These are phyloP conservation scores for Tapirus terrestris DNA, from an alignment of 2,113 vertebrate species.

Conservation along the genomic window DNA sequence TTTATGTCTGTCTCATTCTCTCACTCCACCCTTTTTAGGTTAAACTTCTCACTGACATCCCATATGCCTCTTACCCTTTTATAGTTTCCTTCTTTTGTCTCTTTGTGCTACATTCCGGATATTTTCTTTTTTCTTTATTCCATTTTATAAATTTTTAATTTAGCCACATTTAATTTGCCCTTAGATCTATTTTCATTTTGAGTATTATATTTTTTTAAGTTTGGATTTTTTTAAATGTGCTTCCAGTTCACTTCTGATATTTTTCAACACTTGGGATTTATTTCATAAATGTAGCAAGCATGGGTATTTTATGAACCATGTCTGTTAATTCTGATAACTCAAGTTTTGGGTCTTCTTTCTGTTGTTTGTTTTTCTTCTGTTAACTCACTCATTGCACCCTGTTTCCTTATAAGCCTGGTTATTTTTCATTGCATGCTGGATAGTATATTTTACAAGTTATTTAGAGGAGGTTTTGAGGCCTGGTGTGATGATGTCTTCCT, in stretches of 20 bases:
- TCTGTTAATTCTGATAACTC: not conserved
- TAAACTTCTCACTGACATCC: not conserved
- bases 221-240: not conserved
- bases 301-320: slow-evolving; percentile 24
- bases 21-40: not conserved
- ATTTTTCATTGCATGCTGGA: not conserved
- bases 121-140: not conserved
- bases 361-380: not conserved
- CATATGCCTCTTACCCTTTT: not conserved
- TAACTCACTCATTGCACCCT: not conserved
- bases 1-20: not conserved
- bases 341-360: not conserved
- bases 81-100: not conserved
- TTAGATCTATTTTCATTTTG: not conserved
- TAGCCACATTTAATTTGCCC: not conserved
- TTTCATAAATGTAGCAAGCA: not conserved
- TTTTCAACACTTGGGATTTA: not conserved
- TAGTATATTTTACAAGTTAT: slow-evolving; percentile 5
- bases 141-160: slow-evolving; percentile 21
- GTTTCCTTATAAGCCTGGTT: not conserved
- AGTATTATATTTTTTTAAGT: not conserved
- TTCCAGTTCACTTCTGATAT: not conserved
- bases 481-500: not conserved
- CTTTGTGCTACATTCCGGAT: not conserved
- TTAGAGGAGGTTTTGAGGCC: not conserved